These are phyloP conservation scores for Bostrychus sinensis DNA, from an alignment of 2,113 vertebrate genomes.

Conservation along the genomic window DNA sequence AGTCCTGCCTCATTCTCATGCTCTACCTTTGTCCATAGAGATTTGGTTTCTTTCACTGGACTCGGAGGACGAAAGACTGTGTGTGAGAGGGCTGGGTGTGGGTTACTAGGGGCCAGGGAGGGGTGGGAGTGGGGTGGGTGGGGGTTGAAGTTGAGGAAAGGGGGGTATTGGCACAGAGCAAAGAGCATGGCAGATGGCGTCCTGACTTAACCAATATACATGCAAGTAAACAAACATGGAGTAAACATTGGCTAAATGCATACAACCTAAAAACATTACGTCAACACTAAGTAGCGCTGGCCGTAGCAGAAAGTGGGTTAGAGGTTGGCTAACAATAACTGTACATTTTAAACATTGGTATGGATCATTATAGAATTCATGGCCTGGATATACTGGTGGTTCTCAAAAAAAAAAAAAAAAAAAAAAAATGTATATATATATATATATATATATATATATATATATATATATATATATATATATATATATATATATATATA, in stretches of 20 bases:
- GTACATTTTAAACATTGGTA: too few species aligned
- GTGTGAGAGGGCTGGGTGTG: conserved; percentile 47
- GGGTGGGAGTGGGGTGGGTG: conserved; percentile 33
- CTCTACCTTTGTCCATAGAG: background rate
- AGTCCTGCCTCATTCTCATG: conserved; percentile 37
- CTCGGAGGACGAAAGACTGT: conserved; percentile 23
- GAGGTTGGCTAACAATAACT: too few species aligned
- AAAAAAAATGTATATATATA: too few species aligned
- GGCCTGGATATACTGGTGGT: too few species aligned
- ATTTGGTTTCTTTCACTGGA: conserved; percentile 26
- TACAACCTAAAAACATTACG: background rate
- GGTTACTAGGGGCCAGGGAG: conserved; percentile 40
- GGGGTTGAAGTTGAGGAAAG: conserved; percentile 43
- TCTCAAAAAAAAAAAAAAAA: background rate
- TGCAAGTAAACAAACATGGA: conserved; percentile 35
- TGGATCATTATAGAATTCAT: too few species aligned
- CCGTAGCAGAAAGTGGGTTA: too few species aligned
- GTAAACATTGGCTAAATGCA: conserved; percentile 25
- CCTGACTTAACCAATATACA: conserved; percentile 54
- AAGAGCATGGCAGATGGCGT: conserved; percentile 72
- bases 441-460: too few species aligned
- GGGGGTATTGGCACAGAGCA: conserved; percentile 55
- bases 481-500: too few species aligned
- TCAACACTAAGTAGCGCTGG: too few species aligned
- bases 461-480: too few species aligned